Conservation (phyloP, 1,140 invertebrate genomes). For the Homarus americanus region DNA sequence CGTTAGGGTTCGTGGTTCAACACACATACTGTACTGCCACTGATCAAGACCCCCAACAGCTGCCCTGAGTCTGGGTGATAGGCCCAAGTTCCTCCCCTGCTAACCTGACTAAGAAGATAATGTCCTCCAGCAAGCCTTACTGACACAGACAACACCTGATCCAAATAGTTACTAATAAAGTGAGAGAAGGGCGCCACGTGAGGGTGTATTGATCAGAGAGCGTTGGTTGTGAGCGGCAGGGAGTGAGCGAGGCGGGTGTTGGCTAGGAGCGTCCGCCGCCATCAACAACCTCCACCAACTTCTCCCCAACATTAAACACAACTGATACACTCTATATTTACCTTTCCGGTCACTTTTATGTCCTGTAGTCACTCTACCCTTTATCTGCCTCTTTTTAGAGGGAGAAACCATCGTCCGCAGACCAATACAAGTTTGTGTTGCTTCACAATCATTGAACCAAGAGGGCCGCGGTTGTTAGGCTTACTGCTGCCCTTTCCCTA, state of each 20-base stretch:
- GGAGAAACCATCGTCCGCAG: slow-evolving; percentile 72
- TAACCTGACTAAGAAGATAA: too few relatives aligned
- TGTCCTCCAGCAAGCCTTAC: not conserved
- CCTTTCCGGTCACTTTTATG: slow-evolving; percentile 62
- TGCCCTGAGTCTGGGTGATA: too few relatives aligned
- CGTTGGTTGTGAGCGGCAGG: slow-evolving; percentile 21
- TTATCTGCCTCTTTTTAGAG: slow-evolving; percentile 72
- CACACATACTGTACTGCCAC: too few relatives aligned
- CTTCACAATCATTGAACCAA: slow-evolving; percentile 71
- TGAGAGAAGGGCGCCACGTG: slow-evolving; percentile 50
- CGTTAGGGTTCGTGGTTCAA: too few relatives aligned
- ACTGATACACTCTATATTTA: slow-evolving; percentile 19
- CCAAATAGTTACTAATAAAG: not conserved
- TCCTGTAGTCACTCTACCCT: slow-evolving; percentile 67
- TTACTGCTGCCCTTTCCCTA: slow-evolving; percentile 56
- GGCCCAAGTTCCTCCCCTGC: too few relatives aligned
- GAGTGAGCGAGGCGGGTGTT: slow-evolving; percentile 60
- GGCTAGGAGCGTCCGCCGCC: slow-evolving; percentile 51
- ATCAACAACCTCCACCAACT: slow-evolving; percentile 41
- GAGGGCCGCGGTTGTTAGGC: slow-evolving; percentile 69
- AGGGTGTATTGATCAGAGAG: slow-evolving; percentile 62
- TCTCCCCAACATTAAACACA: not conserved
- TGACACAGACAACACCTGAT: not conserved
- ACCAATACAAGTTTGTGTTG: slow-evolving; percentile 71
- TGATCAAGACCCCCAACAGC: too few relatives aligned